Evolutionary conservation across 2,888 invertebrate genomes (phyloP).

Genomic region (Deilephila porcellus): DNA sequence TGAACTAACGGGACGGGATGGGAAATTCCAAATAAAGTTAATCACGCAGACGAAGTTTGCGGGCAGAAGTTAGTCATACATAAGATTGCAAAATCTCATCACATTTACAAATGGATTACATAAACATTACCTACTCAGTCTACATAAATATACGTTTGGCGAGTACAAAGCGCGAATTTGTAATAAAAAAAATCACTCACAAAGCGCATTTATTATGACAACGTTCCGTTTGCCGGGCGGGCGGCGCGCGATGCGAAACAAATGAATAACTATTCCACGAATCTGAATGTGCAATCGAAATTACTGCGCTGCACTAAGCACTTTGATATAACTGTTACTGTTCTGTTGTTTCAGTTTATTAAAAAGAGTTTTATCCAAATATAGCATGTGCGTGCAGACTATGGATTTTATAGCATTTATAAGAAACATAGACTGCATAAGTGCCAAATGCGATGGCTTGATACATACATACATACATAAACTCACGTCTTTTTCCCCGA

Average conservation of each 20-base stretch:
- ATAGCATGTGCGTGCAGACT: not conserved
- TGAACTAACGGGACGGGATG: too few relatives aligned
- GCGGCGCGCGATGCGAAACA: not conserved
- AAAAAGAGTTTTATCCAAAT: not conserved
- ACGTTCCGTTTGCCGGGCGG: not conserved
- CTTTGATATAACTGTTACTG: not conserved
- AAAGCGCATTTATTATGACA: conserved; percentile 19
- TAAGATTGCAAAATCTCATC: too few relatives aligned
- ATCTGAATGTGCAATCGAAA: conserved; percentile 3
- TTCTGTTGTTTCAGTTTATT: not conserved
- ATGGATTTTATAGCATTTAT: too few relatives aligned
- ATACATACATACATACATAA: too few relatives aligned
- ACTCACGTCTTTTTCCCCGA: too few relatives aligned
- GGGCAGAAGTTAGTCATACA: too few relatives aligned
- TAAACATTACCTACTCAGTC: too few relatives aligned
- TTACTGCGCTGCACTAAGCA: not conserved
- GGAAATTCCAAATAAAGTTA: too few relatives aligned
- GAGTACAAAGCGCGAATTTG: not conserved
- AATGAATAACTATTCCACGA: conserved; percentile 10
- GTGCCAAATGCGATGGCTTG: too few relatives aligned
- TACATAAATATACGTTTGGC: not conserved
- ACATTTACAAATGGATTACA: too few relatives aligned
- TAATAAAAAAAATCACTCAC: not conserved
- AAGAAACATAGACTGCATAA: too few relatives aligned
- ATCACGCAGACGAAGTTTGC: too few relatives aligned